phyloP scores from a whole-genome alignment of 92 coral and sea anemone species.

The Porites cylindrica region DNA sequence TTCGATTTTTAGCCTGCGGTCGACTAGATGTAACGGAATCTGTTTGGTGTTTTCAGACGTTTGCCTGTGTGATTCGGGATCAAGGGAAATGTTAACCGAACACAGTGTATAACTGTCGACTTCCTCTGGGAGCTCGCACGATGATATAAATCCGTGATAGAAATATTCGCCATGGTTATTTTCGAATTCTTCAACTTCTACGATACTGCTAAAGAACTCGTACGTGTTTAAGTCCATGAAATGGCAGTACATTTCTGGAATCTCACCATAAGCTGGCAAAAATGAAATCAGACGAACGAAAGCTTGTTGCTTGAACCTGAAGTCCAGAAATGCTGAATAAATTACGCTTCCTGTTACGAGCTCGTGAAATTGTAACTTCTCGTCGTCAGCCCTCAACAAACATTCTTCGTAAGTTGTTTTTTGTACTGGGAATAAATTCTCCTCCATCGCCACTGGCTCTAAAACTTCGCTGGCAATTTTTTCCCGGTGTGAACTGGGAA shows the following conservation, averaged over 20 bases:
- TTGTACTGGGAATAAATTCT: conserved; percentile 21
- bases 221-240: conserved; percentile 17
- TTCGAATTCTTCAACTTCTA: conserved; percentile 47
- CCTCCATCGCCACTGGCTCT: not conserved
- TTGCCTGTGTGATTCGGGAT: conserved; percentile 23
- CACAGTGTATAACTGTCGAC: conserved; percentile 36
- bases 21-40: conserved; percentile 26
- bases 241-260: conserved; percentile 39
- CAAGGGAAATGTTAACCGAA: conserved; percentile 34
- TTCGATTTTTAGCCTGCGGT: conserved; percentile 29
- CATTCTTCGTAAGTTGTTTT: conserved; percentile 3
- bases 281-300: conserved; percentile 48
- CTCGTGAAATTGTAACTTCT: conserved; percentile 26
- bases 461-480: not conserved
- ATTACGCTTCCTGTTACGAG: conserved; percentile 15
- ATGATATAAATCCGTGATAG: conserved; percentile 24
- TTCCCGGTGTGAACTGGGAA: not conserved
- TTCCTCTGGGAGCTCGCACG: conserved; percentile 41
- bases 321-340: conserved; percentile 42
- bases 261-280: conserved; percentile 34
- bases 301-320: conserved; percentile 33
- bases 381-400: not conserved
- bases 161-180: conserved; percentile 4
- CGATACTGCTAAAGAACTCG: conserved; percentile 19
- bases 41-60: conserved; percentile 21